Evolutionary conservation across 2,888 invertebrate species (phyloP).

Genomic region (Elysia crispata): DNA sequence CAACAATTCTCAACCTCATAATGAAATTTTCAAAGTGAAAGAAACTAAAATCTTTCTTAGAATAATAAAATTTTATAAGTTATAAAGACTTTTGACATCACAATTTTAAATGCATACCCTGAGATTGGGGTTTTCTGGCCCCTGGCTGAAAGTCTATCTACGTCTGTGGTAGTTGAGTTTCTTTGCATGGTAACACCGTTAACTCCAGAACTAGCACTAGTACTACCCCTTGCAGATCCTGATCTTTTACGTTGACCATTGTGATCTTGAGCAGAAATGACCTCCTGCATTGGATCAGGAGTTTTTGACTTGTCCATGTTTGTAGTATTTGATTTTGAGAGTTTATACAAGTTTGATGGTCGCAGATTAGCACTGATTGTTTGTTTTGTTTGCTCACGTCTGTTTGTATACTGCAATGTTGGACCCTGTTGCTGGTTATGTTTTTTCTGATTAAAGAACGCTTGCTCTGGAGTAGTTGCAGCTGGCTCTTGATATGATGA

Average conservation of each 20-base stretch:
- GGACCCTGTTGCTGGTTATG: neutral
- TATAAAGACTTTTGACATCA: no score
- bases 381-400: slow-evolving; percentile 30
- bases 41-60: no score
- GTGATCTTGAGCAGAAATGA: neutral
- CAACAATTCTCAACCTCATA: no score
- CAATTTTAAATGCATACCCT: no score
- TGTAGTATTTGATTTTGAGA: neutral
- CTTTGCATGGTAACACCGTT: slow-evolving; percentile 21
- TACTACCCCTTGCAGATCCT: slow-evolving; percentile 19
- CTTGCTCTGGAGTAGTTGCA: neutral
- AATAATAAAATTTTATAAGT: no score
- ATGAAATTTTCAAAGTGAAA: no score
- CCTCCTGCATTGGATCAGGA: neutral
- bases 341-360: slow-evolving; percentile 24
- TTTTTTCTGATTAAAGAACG: neutral
- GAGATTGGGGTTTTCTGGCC: no score
- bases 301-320: neutral
- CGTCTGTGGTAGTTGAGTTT: neutral
- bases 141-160: no score
- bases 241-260: neutral
- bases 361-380: slow-evolving; percentile 16
- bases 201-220: neutral
- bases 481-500: slow-evolving; percentile 23
- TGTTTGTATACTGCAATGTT: slow-evolving; percentile 23